Base-by-base conservation (phyloP, 2,113 vertebrate species). In the Delphinus delphis region DNA sequence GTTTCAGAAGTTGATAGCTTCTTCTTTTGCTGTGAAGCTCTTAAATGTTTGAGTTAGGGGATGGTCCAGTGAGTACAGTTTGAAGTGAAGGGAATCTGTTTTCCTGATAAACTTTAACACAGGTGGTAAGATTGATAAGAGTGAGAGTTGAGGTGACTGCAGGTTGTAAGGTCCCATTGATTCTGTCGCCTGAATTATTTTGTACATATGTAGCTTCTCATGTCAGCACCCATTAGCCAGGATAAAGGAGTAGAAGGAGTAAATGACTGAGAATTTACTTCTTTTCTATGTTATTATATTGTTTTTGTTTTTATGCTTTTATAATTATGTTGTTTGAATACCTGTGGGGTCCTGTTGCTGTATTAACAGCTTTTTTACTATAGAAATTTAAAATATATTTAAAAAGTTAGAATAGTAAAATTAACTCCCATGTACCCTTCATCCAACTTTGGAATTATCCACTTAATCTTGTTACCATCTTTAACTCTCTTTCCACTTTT, bases 301-400 rank as follows among this genome's bases (percentile, higher is more conserved):
- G 41, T 18, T 73, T 79, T 79, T 77, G 23, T 89, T 95, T 95
- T 95, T 71, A 68, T 88, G 23, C 28, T 26, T 83, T 88, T 79
- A 76, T 73, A 62, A 68, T 76, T 18, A 41, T 67, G 9, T 44
- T 96, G 84, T 89, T n/a, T 79, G 41, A 85, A 86, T 79, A 62
- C 55, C 20, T 80, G 0, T 67, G 55, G 55, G 14, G 26, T 93
- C 11, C 58, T 95, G 6, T 38, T 68, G 60, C 41, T 31, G 15
- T 58, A 28, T 65, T 50, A 36, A 89, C 47, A 84, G 31, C 33
- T 18, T 85, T 50, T 53, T 63, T 63, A 31, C 33, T 85, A 12
- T 85, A 86, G 63, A 67, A 80, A 67, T 85, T 74, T 87, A 25
- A 73, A 91, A 58, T 82, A 77, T 88, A 4, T 91, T 81, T 74